A percentile compares a stretch with the other conserved stretches of the same genome.
phyloP scores from a whole-genome alignment of 2,113 vertebrate genomes.

The Rhinolophus ferrumequinum region DNA sequence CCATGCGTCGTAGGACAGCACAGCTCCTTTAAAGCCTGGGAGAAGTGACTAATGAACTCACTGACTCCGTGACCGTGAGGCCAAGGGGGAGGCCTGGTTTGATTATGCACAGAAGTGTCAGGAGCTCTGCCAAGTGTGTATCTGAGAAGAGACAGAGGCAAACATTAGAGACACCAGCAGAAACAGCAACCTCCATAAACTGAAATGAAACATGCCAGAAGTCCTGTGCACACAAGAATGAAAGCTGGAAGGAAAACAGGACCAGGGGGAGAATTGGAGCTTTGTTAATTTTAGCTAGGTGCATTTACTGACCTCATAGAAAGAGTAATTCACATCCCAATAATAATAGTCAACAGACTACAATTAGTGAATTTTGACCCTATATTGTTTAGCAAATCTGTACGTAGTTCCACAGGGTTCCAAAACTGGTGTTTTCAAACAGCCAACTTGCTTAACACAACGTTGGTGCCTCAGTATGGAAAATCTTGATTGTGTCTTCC shows the following conservation, averaged over 20 bases:
- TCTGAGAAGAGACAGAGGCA: constrained; percentile 61
- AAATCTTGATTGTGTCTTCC: constrained; percentile 16
- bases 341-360: not conserved
- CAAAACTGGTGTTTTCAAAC: constrained; percentile 24
- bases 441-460: not conserved
- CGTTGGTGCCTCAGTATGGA: not conserved
- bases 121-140: not conserved
- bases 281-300: constrained; percentile 43
- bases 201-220: not conserved
- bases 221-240: not conserved
- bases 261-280: not conserved
- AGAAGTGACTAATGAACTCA: not conserved
- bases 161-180: not conserved
- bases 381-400: not conserved
- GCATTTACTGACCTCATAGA: not conserved
- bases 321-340: not conserved
- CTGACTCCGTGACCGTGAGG: not conserved
- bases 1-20: not conserved
- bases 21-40: not conserved
- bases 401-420: not conserved
- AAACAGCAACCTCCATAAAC: not conserved
- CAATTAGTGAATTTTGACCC: not conserved
- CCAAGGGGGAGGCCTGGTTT: constrained; percentile 12
- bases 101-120: not conserved
- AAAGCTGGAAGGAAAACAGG: not conserved